Conservation (phyloP, 2,113 vertebrate genomes). For the Microcebus jonahi region DNA sequence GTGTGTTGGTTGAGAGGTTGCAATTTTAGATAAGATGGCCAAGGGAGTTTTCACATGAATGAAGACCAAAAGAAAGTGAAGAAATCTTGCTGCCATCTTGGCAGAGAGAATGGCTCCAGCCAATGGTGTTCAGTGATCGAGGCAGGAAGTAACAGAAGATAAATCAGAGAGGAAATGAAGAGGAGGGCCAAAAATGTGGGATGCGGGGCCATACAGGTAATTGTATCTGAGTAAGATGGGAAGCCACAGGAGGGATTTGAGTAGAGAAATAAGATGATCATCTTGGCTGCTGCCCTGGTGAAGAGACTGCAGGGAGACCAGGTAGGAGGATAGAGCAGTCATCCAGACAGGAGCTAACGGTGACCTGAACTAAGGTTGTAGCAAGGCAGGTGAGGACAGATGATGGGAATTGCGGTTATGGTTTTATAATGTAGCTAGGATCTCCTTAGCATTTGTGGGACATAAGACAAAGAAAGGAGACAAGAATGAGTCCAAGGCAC, state of each 20-base stretch:
- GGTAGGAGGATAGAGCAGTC: accelerated
- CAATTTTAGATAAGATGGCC: not conserved
- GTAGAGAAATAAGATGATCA: not conserved
- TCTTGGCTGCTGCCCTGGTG: not conserved
- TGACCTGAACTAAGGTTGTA: not conserved
- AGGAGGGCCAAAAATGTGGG: not conserved
- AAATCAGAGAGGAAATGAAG: not conserved
- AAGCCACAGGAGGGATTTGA: not conserved
- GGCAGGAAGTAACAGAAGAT: not conserved
- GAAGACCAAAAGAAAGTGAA: not conserved
- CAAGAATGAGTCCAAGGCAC: not conserved
- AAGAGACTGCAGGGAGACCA: not conserved
- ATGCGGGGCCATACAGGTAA: accelerated
- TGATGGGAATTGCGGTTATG: not conserved
- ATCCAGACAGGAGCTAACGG: not conserved
- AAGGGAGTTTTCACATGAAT: not conserved
- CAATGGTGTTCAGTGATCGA: not conserved
- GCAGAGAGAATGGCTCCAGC: not conserved
- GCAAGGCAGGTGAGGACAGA: not conserved
- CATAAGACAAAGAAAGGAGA: not conserved
- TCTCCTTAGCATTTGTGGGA: not conserved
- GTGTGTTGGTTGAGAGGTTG: not conserved
- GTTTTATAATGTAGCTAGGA: not conserved
- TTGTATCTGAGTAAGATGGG: not conserved
- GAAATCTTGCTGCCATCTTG: not conserved